Conservation (phyloP, 2,113 vertebrate genomes). For the Murina feae region DNA sequence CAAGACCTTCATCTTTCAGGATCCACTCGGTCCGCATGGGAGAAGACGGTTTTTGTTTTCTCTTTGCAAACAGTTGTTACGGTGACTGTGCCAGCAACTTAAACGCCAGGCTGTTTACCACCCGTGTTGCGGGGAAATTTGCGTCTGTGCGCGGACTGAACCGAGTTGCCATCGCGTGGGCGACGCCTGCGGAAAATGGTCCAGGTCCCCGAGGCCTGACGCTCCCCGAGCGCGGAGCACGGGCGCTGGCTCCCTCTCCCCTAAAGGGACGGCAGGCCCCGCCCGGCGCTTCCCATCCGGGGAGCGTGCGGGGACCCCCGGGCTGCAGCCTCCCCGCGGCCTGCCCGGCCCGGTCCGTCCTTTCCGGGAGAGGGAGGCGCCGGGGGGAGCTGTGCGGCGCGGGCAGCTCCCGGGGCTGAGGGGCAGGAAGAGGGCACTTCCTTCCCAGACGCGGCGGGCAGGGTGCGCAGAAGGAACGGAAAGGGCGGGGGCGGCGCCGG, state of each 20-base stretch:
- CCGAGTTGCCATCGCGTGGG: slow-evolving; percentile 18
- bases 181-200: background rate
- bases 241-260: background rate
- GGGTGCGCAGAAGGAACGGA: background rate
- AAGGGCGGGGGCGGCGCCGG: slow-evolving; percentile 6
- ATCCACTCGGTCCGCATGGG: too few species aligned
- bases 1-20: too few species aligned
- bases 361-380: background rate
- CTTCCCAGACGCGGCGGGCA: background rate
- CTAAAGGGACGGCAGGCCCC: background rate
- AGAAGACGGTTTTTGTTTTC: too few species aligned
- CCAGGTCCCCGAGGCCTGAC: slow-evolving; percentile 16
- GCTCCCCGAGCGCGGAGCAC: background rate
- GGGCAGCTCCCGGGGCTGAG: background rate
- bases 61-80: slow-evolving; percentile 3
- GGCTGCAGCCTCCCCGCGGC: background rate
- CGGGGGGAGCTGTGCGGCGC: background rate
- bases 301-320: background rate
- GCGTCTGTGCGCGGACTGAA: slow-evolving; percentile 30
- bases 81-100: background rate
- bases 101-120: slow-evolving; percentile 36
- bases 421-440: slow-evolving; percentile 65
- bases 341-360: too few species aligned
- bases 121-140: slow-evolving; percentile 3
- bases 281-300: too few species aligned